Evolutionary conservation across 2,797 vertebrate genomes (phyloP), one percentile per base, ranked within the genome.

Genomic region (Propithecus deckenii): DNA sequence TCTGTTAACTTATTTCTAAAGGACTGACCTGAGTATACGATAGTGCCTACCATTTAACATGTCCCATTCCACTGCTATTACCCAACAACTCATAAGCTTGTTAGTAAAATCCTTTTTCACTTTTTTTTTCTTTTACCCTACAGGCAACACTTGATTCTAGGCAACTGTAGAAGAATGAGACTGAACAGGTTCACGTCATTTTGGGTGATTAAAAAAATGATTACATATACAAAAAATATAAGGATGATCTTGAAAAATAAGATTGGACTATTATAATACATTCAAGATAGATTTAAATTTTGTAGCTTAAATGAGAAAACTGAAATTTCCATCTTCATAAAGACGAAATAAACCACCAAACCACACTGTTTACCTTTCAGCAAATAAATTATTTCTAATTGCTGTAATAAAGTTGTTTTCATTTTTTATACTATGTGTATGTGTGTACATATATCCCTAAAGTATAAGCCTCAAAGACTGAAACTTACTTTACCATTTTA

Each of bases 351-450:
- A 61, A 76, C 46, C 59, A 90, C 17, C 9, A 93, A 94, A 88
- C n/a, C 85, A 86, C 32, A 90, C 0, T 72, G 61, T 46, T 76
- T 78, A 89, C 2, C 67, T 86, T 91, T 63, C 78, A 92, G 38
- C 28, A 92, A 94, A 95, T 86, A 89, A 84, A 52, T 43, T 86
- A 86, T 86, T 76, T 89, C 57, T 91, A 80, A 72, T 43, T 91
- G 32, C 22, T 57, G 13, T 28, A 89, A 79, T 83, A 89, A 69
- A 95, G 41, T 20, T 92, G 30, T 30, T 91, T 97, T 90, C 32
- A 89, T 25, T 86, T 83, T 69, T 89, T 76, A 76, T 30, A 86
- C 5, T 65, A 2, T 78, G 59, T 59, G 4, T 48, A 1, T 4
- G 0, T 2, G 2, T 76, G 35, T 78, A 83, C 35, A n/a, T 61